Conservation (phyloP, 2,113 vertebrate species). For the Antechinus stuartii region DNA sequence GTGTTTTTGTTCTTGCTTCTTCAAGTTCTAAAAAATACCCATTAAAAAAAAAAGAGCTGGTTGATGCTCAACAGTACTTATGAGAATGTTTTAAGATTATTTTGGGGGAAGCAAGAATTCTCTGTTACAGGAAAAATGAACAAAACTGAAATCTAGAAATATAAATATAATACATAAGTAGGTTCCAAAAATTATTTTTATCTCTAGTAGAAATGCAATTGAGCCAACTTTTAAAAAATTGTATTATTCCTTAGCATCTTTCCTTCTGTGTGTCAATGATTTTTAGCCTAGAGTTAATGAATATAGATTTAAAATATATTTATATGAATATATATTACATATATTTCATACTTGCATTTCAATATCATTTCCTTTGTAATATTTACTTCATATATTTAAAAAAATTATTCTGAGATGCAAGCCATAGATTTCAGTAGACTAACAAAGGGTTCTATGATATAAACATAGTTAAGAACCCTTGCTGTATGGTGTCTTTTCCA, state of each 20-base stretch:
- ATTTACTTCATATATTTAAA: neutral
- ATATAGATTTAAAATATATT: neutral
- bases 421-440: neutral
- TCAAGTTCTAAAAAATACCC: neutral
- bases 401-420: neutral
- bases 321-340: neutral
- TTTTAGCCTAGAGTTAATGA: neutral
- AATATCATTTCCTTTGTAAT: neutral
- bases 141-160: neutral
- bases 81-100: neutral
- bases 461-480: neutral
- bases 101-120: conserved; percentile 45
- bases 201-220: neutral
- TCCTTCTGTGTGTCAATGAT: neutral
- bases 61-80: neutral
- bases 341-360: neutral
- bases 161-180: neutral
- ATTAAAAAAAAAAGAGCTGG: neutral
- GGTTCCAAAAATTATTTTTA: neutral
- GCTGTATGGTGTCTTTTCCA: neutral
- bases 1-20: neutral
- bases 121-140: neutral
- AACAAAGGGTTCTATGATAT: neutral
- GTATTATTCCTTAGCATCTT: neutral
- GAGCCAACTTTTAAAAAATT: neutral